Base-by-base conservation (phyloP, 37 sponge, comb jelly and placozoan species). In the Aplysina aerophoba region DNA sequence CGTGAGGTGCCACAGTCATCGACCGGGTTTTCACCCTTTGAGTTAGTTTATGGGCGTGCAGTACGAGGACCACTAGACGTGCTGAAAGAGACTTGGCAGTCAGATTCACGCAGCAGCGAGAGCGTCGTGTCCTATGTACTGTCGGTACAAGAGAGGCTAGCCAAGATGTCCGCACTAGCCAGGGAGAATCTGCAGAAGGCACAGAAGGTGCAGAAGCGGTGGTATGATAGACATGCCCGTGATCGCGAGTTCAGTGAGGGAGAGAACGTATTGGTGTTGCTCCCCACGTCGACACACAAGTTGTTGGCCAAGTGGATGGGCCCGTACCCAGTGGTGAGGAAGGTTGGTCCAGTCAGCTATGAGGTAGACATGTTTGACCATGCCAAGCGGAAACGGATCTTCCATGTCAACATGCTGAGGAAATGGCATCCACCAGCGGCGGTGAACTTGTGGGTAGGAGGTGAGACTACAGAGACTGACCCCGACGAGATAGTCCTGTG, bases 1-100 rank as follows among this genome's bases (percentile, higher is more conserved):
- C 68, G 88, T 41, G 88, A 87, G 44, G 88, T 81, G 31, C 88
- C 88, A 21, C 88, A 87, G 73, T 64, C 38, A 0, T 83, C 88
- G 3, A 88, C 88, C 6, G 88, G 84, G 15, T 82, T 88, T 34
- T 88, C 65, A 16, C 88, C 78, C 20, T 91, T 91, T 62, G 91
- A 91, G 77, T 59, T 91, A 31, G 38, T 91, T 56, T 91, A 81
- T 86, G 87, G 87, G 3, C 53, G 84, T 4, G 35, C 21, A 12
- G 87, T 86, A 22, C 77, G 87, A 24, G 91, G 91, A 55, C 87
- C 85, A 8, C 71, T 91, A 20, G 88, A 91, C 33, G 39, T 91
- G 20, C 25, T 87, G 20, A 64, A 68, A 37, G 91, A 91, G 53
- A 31, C 84, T 12, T 90, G 87, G 91, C 62, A 82, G 19, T 38